Evolutionary conservation across 1,140 invertebrate species (phyloP).

Genomic region (Drepana arcuata): DNA sequence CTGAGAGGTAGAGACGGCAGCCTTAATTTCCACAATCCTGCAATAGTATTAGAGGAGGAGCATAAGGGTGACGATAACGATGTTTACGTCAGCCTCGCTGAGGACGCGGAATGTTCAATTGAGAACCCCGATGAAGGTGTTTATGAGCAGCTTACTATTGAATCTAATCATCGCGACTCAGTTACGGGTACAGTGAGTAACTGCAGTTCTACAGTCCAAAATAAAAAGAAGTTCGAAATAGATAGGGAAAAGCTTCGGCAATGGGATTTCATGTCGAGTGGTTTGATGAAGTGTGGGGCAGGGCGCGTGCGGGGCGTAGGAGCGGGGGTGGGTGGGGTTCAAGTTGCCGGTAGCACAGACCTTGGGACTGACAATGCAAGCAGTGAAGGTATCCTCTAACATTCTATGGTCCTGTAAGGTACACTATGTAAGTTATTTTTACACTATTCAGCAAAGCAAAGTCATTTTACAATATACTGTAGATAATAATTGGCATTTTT

Average conservation of each 20-base stretch:
- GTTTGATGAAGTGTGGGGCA: conserved; percentile 69
- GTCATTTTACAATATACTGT: conserved; percentile 37
- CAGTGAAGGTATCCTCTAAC: conserved; percentile 65
- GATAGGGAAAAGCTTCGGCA: conserved; percentile 88
- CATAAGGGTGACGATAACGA: conserved; percentile 68
- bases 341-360: conserved; percentile 50
- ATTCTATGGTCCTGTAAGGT: conserved; percentile 53
- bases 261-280: conserved; percentile 90
- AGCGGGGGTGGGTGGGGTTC: conserved; percentile 53
- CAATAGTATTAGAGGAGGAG: too few relatives aligned
- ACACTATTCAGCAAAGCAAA: conserved; percentile 51
- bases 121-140: conserved; percentile 57
- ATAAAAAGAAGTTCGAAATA: conserved; percentile 74
- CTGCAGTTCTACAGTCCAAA: conserved; percentile 8
- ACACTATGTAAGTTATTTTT: conserved; percentile 61
- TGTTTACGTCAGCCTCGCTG: conserved; percentile 74
- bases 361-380: conserved; percentile 54
- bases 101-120: conserved; percentile 26
- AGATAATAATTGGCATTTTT: conserved; percentile 49
- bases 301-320: conserved; percentile 64
- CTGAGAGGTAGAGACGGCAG: conserved; percentile 10
- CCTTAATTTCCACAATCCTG: too few relatives aligned
- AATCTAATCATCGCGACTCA: conserved; percentile 17
- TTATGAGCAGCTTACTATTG: conserved; percentile 61
- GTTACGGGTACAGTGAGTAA: conserved; percentile 12